A percentile compares a stretch with the other conserved stretches of the same genome.
Evolutionary conservation across 2,113 vertebrate species (phyloP).

Genomic region (Heterotis niloticus): DNA sequence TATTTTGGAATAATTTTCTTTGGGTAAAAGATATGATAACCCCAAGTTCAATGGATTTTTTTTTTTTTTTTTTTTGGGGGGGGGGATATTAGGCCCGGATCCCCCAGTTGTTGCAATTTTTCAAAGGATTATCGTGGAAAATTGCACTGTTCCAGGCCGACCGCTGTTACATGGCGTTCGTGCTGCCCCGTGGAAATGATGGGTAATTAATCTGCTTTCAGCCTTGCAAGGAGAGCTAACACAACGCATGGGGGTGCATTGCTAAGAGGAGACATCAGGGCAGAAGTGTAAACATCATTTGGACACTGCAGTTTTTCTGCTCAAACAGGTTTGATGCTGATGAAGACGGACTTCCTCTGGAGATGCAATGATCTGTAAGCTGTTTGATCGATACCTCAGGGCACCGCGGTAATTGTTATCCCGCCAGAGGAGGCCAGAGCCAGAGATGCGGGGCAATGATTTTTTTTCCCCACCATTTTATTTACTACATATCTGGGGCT

Average conservation of each 20-base stretch:
- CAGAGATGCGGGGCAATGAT: conserved; percentile 37
- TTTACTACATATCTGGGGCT: conserved; percentile 25
- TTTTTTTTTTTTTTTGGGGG: not conserved
- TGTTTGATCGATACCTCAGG: conserved; percentile 63
- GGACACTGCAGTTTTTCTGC: conserved; percentile 75
- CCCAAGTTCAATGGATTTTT: no score
- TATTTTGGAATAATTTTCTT: not conserved
- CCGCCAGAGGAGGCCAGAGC: conserved; percentile 41
- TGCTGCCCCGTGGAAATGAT: conserved; percentile 44
- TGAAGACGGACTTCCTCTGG: conserved; percentile 64
- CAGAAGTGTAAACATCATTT: conserved; percentile 72
- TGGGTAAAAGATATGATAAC: not conserved
- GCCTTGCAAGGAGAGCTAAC: conserved; percentile 45
- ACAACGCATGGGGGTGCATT: conserved; percentile 58
- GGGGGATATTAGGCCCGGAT: not conserved
- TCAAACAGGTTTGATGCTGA: conserved; percentile 76
- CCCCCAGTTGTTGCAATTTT: conserved; percentile 8
- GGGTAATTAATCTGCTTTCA: conserved; percentile 59
- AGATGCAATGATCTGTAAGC: conserved; percentile 65
- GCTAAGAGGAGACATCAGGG: conserved; percentile 69
- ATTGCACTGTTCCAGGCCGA: conserved; percentile 32
- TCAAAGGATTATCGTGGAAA: conserved; percentile 20
- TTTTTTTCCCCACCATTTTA: conserved; percentile 41
- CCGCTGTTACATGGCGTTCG: conserved; percentile 56
- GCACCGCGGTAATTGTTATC: conserved; percentile 53